These are phyloP conservation scores for Cygnus buccinator DNA, from an alignment of 2,113 vertebrate genomes.

Conservation along the genomic window DNA sequence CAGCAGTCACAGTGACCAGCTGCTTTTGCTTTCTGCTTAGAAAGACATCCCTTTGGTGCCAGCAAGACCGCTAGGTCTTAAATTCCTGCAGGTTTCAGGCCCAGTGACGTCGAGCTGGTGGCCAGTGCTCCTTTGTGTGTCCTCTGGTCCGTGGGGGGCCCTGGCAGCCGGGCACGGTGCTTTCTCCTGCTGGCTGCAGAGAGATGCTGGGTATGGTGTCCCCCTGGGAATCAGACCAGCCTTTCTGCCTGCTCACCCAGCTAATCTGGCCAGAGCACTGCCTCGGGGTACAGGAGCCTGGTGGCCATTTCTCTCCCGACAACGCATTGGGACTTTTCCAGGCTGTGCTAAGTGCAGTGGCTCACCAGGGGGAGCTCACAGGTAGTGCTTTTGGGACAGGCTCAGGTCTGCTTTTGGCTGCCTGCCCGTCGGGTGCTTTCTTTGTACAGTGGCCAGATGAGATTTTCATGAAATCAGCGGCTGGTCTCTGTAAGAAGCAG, in stretches of 20 bases:
- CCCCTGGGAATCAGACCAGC: neutral
- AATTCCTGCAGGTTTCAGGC: neutral
- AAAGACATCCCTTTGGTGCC: neutral
- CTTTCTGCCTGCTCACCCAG: neutral
- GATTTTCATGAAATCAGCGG: neutral
- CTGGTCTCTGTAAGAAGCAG: neutral
- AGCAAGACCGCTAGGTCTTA: neutral
- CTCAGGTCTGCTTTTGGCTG: neutral
- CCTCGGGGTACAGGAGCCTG: neutral
- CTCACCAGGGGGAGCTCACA: neutral
- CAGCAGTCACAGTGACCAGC: neutral
- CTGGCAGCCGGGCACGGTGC: neutral
- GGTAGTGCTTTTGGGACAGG: neutral
- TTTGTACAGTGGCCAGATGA: neutral
- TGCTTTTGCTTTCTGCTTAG: neutral
- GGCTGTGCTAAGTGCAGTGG: neutral
- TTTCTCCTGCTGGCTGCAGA: neutral
- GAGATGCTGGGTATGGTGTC: neutral
- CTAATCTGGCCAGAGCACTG: neutral
- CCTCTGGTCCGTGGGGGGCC: neutral
- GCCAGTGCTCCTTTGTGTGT: neutral
- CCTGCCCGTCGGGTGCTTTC: neutral
- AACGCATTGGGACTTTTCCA: neutral
- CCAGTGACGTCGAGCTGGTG: neutral
- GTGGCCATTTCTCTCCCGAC: neutral